phyloP scores from a whole-genome alignment of 2,113 vertebrate species.

The Clinocottus analis region DNA sequence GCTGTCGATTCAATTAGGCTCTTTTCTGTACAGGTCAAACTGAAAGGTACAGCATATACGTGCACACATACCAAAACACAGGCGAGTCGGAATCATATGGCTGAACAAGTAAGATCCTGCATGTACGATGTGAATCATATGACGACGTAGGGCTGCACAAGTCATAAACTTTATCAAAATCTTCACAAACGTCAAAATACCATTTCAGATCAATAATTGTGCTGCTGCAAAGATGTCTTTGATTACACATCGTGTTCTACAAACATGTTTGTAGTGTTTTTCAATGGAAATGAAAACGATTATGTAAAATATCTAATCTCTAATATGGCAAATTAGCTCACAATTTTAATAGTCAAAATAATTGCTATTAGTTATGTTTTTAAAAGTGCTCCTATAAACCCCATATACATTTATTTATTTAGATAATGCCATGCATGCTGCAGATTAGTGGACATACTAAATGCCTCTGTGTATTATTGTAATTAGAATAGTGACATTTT shows the following conservation, averaged over 20 bases:
- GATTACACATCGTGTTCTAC: not conserved
- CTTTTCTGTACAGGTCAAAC: slow-evolving; percentile 48
- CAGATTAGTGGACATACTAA: not conserved
- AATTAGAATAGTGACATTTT: slow-evolving; percentile 69
- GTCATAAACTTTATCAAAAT: not conserved
- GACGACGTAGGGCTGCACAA: not conserved
- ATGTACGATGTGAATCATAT: not conserved
- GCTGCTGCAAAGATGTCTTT: not conserved
- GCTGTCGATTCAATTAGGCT: slow-evolving; percentile 71
- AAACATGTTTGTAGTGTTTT: not conserved
- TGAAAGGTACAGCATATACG: slow-evolving; percentile 23
- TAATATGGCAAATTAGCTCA: too few relatives aligned
- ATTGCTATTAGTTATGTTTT: not conserved
- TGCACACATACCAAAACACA: slow-evolving; percentile 17
- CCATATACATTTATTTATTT: not conserved
- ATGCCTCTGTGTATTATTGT: slow-evolving; percentile 20
- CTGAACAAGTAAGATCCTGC: not conserved
- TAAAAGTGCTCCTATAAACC: not conserved
- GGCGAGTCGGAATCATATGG: slow-evolving; percentile 7
- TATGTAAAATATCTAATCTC: too few relatives aligned
- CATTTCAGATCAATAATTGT: not conserved
- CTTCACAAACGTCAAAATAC: not conserved
- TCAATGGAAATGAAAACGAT: not conserved
- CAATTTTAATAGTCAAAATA: not conserved
- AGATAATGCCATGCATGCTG: not conserved